Evolutionary conservation across 1,140 invertebrate species (phyloP).

Genomic region (Procambarus clarkii): DNA sequence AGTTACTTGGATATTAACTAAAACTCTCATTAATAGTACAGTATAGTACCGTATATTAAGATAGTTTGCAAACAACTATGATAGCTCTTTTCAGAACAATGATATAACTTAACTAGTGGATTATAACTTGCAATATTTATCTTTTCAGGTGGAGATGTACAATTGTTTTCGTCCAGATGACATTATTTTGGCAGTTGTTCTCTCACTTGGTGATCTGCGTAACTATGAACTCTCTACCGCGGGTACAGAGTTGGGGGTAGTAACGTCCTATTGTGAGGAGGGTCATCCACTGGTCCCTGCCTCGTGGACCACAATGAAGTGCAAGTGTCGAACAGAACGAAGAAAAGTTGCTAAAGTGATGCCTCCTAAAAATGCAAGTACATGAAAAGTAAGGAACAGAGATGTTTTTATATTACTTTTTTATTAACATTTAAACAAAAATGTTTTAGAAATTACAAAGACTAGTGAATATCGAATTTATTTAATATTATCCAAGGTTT

Average conservation of each 20-base stretch:
- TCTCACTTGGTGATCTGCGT: constrained; percentile 64
- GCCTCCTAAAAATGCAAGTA: constrained; percentile 52
- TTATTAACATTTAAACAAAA: too few species aligned
- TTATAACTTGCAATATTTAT: neutral
- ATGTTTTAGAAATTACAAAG: too few species aligned
- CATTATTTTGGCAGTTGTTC: constrained; percentile 67
- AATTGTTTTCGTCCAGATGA: constrained; percentile 70
- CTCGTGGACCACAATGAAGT: constrained; percentile 71
- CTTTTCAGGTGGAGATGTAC: constrained; percentile 71
- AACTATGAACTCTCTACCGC: constrained; percentile 70
- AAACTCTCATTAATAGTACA: too few species aligned
- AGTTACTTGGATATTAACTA: too few species aligned
- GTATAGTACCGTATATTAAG: too few species aligned
- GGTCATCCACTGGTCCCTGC: constrained; percentile 69
- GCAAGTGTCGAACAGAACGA: constrained; percentile 64
- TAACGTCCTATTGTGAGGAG: constrained; percentile 69
- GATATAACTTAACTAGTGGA: too few species aligned
- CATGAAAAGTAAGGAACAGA: neutral
- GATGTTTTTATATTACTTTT: too few species aligned
- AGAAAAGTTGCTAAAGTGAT: constrained; percentile 71
- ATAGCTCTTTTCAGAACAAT: too few species aligned
- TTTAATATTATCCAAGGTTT: too few species aligned
- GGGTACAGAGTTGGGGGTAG: constrained; percentile 64
- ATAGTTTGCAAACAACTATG: too few species aligned
- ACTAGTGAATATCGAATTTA: too few species aligned